Evolutionary conservation across 2,888 invertebrate species (phyloP), one percentile per base, ranked within the genome.

Genomic region (Lottia gigantea): DNA sequence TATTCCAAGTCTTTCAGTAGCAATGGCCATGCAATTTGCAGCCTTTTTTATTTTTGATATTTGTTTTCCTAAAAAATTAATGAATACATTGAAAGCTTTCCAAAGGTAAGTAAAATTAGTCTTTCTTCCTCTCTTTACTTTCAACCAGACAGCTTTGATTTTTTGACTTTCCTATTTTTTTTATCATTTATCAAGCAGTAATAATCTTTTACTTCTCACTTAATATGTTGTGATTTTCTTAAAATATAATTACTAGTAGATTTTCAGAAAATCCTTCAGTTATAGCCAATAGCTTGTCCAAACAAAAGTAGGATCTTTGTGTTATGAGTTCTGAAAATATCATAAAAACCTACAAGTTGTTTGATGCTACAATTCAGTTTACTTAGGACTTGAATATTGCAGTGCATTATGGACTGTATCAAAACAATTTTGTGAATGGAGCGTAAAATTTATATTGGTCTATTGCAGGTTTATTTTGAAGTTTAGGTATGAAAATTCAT

Each of bases 61-160:
- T 14, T 15, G 49, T 15, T 49, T 49, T 15, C 49, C 49, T 7
- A 49, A 49, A 15, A 49, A 49, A 49, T 12, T 49, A 14, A 49
- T 49, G 49, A 19, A 49, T 49, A n/a, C n/a, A n/a, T n/a, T n/a
- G n/a, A n/a, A n/a, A n/a, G 49, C 49, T 49, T 49, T 49, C 49
- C 49, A 49, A 49, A 49, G 49, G 49, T 49, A 49, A n/a, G 49
- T 49, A 11, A 49, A 49, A 19, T 49, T 14, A 15, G 16, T 31
- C 31, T 31, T 15, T n/a, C 15, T 49, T 49, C 16, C n/a, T 19
- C n/a, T 49, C 14, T 49, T 49, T 19, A 7, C 49, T 49, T 49
- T 19, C 49, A 49, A 49, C 19, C 49, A 49, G 49, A 49, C 49
- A 19, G 19, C 49, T 14, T 49, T 11, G 49, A n/a, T 7, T 14